phyloP scores from a whole-genome alignment of 2,797 vertebrate genomes.

The Luscinia luscinia region DNA sequence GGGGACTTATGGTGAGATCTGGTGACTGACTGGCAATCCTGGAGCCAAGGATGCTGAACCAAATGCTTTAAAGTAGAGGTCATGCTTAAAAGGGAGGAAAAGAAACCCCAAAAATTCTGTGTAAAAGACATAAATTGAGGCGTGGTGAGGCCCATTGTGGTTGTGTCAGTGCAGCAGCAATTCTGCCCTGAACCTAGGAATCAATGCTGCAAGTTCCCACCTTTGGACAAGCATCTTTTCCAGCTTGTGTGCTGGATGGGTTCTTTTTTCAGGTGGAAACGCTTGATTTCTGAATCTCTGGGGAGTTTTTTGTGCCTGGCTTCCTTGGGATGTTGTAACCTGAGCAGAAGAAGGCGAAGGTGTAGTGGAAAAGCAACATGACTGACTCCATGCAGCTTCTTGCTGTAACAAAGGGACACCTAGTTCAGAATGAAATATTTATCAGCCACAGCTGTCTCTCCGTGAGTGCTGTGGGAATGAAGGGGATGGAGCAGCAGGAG shows the following conservation, averaged over 20 bases:
- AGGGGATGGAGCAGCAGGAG: not conserved
- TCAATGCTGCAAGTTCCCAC: not conserved
- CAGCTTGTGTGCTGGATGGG: not conserved
- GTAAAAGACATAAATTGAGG: accelerated
- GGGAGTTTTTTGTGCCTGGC: not conserved
- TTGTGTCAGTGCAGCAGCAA: not conserved
- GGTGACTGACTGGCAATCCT: not conserved
- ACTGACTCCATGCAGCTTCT: not conserved
- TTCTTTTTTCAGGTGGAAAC: not conserved
- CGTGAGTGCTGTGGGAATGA: not conserved
- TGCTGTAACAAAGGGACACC: constrained; percentile 44
- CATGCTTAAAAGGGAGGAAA: accelerated
- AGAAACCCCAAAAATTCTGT: accelerated
- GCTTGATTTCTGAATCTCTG: not conserved
- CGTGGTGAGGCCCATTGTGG: not conserved
- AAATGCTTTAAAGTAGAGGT: not conserved
- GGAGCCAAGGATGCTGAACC: not conserved
- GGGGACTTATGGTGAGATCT: not conserved
- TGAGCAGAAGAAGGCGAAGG: not conserved
- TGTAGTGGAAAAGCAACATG: not conserved
- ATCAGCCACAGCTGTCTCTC: constrained; percentile 5
- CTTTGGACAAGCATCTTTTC: not conserved
- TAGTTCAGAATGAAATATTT: constrained; percentile 40
- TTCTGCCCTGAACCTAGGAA: not conserved
- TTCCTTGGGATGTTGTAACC: not conserved